Evolutionary conservation across 2,797 vertebrate genomes (phyloP), one percentile per base, ranked within the genome.

Genomic region (Coregonus ussuriensis): DNA sequence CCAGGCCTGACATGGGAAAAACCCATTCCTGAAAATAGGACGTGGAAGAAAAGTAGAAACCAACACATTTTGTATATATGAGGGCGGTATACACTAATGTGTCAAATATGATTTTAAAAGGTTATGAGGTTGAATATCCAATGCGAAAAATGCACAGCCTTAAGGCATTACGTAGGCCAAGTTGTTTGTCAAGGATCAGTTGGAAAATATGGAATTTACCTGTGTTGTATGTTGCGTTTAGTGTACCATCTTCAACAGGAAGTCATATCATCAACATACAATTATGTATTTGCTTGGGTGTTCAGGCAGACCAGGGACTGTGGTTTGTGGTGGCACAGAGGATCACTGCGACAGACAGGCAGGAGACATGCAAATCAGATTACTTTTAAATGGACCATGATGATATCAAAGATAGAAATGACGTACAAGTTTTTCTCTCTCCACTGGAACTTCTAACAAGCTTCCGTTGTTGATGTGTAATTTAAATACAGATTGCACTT

Each of bases 351-450:
- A 72, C 6, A 33, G 31, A 53, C 33, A 56, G 52, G 29, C 7
- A 31, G 71, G 31, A 72, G 54, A 54, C 16, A 72, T 72, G 71
- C 71, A 72, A 37, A 72, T 72, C 71, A 56, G 16, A 70, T 69
- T 0, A 69, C 67, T 6, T 70, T 37, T 16, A 37, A 47, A 4
- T 41, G 18, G 35, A 70, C 13, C 65, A 35, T 31, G 35, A 31
- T 4, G 13, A 37, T 35, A 16, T 35, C 33, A 69, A n/a, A 37
- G 65, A 67, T 31, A 31, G 65, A 67, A 67, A 67, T 35, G 2
- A 35, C 15, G 31, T 14, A 4, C 2, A 37, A 3, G 31, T 35
- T 68, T 37, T 35, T 14, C 66, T 68, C 66, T 68, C 16, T 33
- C 31, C 29, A 13, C 13, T 15, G 29, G 25, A 35, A 16, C 15